Percentiles rank a stretch among this genome's conserved stretches.
phyloP scores from a whole-genome alignment of 2,888 invertebrate genomes.

The Acanthopleura granulata region DNA sequence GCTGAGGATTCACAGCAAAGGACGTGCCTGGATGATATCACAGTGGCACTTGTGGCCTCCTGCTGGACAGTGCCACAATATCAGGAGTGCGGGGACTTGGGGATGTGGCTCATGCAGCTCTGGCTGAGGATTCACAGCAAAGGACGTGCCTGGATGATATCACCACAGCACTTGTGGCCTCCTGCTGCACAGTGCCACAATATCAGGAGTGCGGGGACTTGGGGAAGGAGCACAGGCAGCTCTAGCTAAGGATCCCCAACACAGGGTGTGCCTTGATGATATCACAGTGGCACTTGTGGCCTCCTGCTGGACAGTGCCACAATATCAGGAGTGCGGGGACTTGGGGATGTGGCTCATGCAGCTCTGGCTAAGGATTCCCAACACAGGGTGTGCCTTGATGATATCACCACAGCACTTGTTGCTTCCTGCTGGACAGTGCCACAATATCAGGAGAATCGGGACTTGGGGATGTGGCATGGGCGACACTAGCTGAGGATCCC shows the following conservation, averaged over 20 bases:
- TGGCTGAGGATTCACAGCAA: background rate
- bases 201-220: background rate
- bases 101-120: background rate
- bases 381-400: background rate
- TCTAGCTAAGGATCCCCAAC: background rate
- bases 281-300: background rate
- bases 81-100: background rate
- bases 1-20: background rate
- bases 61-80: background rate
- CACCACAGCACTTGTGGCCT: background rate
- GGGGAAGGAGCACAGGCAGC: background rate
- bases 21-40: background rate
- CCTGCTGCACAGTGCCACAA: background rate
- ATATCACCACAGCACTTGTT: background rate
- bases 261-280: background rate
- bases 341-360: background rate
- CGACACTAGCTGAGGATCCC: too few relatives aligned
- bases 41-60: background rate
- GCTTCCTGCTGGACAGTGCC: too few relatives aligned
- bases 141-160: background rate
- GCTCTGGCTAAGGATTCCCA: background rate
- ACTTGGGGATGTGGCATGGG: too few relatives aligned
- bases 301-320: background rate
- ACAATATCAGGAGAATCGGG: too few relatives aligned
- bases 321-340: background rate